phyloP scores from a whole-genome alignment of 2,888 invertebrate species.

The Aleiodes testaceus region DNA sequence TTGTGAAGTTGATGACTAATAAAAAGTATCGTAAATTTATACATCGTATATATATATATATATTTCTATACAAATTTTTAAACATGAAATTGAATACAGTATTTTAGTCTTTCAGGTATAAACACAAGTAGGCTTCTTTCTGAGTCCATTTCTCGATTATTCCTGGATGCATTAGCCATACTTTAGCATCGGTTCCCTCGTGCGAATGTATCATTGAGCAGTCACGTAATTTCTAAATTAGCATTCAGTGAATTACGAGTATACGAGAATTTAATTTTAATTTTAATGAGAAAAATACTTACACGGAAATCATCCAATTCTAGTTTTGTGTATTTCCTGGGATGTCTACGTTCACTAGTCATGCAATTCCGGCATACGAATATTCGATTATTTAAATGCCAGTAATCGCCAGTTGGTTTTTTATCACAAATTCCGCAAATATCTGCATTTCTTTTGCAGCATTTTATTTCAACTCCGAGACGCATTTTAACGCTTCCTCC shows the following conservation, averaged over 20 bases:
- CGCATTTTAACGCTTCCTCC: constrained; percentile 70
- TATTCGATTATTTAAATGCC: constrained; percentile 69
- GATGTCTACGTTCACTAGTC: constrained; percentile 65
- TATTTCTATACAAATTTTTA: constrained; percentile 48
- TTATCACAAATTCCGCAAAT: constrained; percentile 71
- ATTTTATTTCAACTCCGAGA: constrained; percentile 72
- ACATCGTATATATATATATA: constrained; percentile 22
- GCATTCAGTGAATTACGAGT: not conserved
- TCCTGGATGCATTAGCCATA: constrained; percentile 62
- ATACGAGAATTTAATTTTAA: not conserved
- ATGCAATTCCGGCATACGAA: constrained; percentile 74
- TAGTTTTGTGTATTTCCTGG: constrained; percentile 59
- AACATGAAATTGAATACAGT: not conserved
- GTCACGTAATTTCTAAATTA: constrained; percentile 65
- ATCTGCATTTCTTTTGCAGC: constrained; percentile 70
- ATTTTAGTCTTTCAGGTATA: constrained; percentile 59
- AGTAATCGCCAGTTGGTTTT: constrained; percentile 73
- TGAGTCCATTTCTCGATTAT: constrained; percentile 59
- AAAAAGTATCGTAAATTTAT: constrained; percentile 35
- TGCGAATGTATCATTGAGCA: constrained; percentile 67
- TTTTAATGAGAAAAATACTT: constrained; percentile 41
- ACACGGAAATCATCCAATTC: constrained; percentile 55
- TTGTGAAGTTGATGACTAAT: constrained; percentile 56
- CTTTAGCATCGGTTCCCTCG: constrained; percentile 64
- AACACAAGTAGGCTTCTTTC: constrained; percentile 64